These are phyloP conservation scores for Selenia dentaria DNA, from an alignment of 2,888 invertebrate species.

Conservation along the genomic window DNA sequence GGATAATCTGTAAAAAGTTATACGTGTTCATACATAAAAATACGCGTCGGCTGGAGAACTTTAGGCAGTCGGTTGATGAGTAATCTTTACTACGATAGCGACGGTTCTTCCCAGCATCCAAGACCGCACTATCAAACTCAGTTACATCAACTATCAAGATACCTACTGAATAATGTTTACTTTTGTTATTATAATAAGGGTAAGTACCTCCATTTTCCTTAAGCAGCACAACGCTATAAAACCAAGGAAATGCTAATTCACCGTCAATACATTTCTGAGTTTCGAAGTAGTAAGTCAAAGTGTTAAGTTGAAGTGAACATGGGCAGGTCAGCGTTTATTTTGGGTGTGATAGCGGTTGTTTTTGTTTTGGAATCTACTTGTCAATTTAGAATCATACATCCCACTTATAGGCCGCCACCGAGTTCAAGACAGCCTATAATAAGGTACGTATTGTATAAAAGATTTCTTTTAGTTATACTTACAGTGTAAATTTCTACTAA, in stretches of 20 bases:
- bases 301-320: not conserved
- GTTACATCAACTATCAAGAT: not conserved
- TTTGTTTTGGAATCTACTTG: conserved; percentile 3
- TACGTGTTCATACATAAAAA: too few species aligned
- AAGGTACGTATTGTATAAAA: conserved; percentile 1
- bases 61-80: too few species aligned
- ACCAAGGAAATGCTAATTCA: not conserved
- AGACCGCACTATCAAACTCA: not conserved
- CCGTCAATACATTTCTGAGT: not conserved
- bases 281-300: not conserved
- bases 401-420: conserved; percentile 13
- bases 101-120: not conserved
- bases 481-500: too few species aligned
- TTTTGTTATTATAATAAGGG: not conserved
- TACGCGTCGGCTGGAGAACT: too few species aligned
- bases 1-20: too few species aligned
- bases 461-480: too few species aligned
- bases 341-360: not conserved
- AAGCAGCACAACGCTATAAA: not conserved
- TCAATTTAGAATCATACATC: not conserved
- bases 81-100: too few species aligned
- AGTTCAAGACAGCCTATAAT: conserved; percentile 3
- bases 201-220: conserved; percentile 1
- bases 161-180: not conserved
- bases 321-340: not conserved